Percentiles rank a stretch among this genome's conserved stretches.
Conservation (phyloP, 2,113 vertebrate genomes). For the Chaetorhynchus papuensis region DNA sequence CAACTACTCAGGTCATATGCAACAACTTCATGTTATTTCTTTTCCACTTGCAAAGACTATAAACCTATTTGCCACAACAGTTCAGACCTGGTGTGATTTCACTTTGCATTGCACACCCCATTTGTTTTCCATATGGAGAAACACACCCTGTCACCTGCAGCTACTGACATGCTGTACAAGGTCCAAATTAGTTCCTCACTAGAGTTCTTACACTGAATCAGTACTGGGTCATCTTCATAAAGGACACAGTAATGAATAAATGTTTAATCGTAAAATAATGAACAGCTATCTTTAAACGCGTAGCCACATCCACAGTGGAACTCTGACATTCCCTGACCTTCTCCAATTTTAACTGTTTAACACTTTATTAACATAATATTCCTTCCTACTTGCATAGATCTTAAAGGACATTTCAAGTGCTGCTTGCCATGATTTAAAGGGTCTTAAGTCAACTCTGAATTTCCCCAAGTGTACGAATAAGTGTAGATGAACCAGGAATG, state of each 20-base stretch:
- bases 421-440: background rate
- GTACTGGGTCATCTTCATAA: conserved; percentile 9
- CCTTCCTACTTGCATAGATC: background rate
- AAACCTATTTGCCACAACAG: background rate
- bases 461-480: background rate
- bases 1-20: background rate
- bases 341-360: conserved; percentile 23
- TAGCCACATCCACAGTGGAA: background rate
- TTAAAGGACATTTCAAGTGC: background rate
- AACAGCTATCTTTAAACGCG: background rate
- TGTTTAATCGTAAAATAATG: conserved; percentile 19
- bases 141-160: background rate
- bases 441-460: background rate
- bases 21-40: background rate
- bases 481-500: background rate
- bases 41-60: background rate
- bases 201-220: background rate
- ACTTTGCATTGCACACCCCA: background rate
- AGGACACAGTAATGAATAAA: conserved; percentile 41
- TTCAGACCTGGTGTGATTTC: background rate
- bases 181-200: background rate
- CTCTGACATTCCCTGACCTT: conserved; percentile 23
- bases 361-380: conserved; percentile 18
- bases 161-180: background rate
- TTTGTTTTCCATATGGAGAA: background rate